Evolutionary conservation across 2,888 invertebrate genomes (phyloP).

Genomic region (Ophraella communa): DNA sequence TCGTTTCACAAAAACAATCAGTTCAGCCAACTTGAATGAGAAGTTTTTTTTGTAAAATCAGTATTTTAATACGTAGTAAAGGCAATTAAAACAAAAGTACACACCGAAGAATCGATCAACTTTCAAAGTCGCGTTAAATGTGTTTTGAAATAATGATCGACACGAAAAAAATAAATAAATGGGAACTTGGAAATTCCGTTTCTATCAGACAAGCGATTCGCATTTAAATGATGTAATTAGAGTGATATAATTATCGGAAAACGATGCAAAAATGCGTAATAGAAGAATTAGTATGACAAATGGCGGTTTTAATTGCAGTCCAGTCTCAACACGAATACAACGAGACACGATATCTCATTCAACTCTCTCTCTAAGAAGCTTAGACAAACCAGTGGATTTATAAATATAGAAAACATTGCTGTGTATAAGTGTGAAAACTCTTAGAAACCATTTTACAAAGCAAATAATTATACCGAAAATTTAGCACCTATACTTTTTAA

Average conservation of each 20-base stretch:
- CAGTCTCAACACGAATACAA: not conserved
- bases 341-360: not conserved
- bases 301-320: not conserved
- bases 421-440: too few species aligned
- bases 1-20: too few species aligned
- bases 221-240: slow-evolving; percentile 2
- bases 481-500: too few species aligned
- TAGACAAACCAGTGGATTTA: not conserved
- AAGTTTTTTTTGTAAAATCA: not conserved
- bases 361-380: too few species aligned
- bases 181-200: slow-evolving; percentile 1
- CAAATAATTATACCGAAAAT: too few species aligned
- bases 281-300: not conserved
- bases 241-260: not conserved
- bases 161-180: not conserved
- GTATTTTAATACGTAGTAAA: not conserved
- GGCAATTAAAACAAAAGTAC: not conserved
- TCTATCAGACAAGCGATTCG: slow-evolving; percentile 4
- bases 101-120: not conserved
- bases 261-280: not conserved
- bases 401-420: too few species aligned
- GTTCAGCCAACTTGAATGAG: not conserved
- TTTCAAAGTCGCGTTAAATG: not conserved
- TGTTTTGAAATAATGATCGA: not conserved
- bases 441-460: too few species aligned